Evolutionary conservation across 2,797 vertebrate species (phyloP), one percentile per base, ranked within the genome.

Genomic region (Petrocephalus schoutedeni): DNA sequence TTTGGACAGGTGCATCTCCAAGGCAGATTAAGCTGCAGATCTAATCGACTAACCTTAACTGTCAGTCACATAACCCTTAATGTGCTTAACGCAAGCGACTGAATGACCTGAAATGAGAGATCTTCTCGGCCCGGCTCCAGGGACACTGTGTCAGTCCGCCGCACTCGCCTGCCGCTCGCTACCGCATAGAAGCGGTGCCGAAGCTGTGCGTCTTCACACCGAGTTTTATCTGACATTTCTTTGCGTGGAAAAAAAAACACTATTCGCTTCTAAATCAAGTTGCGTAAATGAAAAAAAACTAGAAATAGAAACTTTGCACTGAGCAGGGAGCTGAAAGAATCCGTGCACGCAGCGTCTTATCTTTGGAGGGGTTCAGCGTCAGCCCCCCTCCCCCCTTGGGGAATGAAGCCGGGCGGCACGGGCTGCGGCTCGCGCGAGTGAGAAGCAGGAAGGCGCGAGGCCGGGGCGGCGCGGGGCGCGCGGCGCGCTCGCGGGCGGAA

Each of bases 11-110:
- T 32, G 82, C 16, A 36, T 23, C 28, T 41, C 19, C 41, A 77
- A 77, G 71, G 71, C 71, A n/a, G 71, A 77, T 77, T 77, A 77
- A 45, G 32, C 32, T 74, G 4, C 53, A 32, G 23, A 85, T 28
- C 84, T 86, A 23, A 86, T 54, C 12, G 56, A 28, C 84, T 86
- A 56, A 56, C 21, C 82, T 19, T 28, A 28, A 51, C 53, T 58
- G 56, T 57, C 84, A 57, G 12, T 86, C 84, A 86, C 56, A 86
- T 32, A 32, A 58, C 28, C 84, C 23, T 6, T 86, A 86, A 86
- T 86, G 28, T 58, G 53, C 84, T 86, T 86, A 86, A 85, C 21
- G 23, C 12, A 16, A 41, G 19, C 3, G n/a, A 16, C 45, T 23
- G 80, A 51, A 45, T 83, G 80, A 12, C 36, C 80, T 9, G 49